A percentile compares a stretch with the other conserved stretches of the same genome.
These are phyloP conservation scores for Hyposoter dolosus DNA, from an alignment of 2,888 invertebrate genomes.

Conservation along the genomic window DNA sequence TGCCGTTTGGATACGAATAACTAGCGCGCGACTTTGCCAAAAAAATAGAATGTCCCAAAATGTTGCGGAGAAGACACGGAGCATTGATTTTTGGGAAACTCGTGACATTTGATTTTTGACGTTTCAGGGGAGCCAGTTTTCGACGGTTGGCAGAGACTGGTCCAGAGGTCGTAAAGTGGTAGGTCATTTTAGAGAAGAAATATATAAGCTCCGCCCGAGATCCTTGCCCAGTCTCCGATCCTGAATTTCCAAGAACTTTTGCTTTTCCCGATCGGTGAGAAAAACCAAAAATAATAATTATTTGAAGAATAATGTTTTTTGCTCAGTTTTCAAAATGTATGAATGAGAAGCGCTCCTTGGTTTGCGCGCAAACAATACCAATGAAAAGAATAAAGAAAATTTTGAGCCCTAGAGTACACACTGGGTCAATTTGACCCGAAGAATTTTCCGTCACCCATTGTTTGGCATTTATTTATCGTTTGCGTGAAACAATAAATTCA, in stretches of 20 bases:
- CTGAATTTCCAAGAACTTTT: slow-evolving; percentile 7
- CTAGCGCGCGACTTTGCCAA: too few species aligned
- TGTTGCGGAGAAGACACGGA: too few species aligned
- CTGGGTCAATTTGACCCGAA: too few species aligned
- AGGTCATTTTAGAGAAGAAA: slow-evolving; percentile 82
- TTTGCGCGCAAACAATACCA: too few species aligned
- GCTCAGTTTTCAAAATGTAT: neutral
- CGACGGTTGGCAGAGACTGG: slow-evolving; percentile 90
- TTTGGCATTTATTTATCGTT: too few species aligned
- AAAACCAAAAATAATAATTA: neutral
- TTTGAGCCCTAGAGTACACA: too few species aligned
- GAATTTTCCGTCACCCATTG: too few species aligned
- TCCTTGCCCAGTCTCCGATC: slow-evolving; percentile 20
- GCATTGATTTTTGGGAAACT: neutral
- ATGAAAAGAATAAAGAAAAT: too few species aligned
- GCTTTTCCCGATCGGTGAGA: neutral
- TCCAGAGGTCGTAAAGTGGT: slow-evolving; percentile 92
- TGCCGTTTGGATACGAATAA: too few species aligned
- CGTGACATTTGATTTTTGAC: slow-evolving; percentile 73
- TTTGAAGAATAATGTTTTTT: neutral
- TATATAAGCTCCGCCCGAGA: neutral
- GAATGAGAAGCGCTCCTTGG: too few species aligned
- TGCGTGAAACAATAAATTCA: neutral
- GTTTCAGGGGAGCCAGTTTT: slow-evolving; percentile 91
- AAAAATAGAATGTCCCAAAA: neutral